Base-by-base conservation (phyloP, 2,113 vertebrate species). In the Bujurquina vittata region DNA sequence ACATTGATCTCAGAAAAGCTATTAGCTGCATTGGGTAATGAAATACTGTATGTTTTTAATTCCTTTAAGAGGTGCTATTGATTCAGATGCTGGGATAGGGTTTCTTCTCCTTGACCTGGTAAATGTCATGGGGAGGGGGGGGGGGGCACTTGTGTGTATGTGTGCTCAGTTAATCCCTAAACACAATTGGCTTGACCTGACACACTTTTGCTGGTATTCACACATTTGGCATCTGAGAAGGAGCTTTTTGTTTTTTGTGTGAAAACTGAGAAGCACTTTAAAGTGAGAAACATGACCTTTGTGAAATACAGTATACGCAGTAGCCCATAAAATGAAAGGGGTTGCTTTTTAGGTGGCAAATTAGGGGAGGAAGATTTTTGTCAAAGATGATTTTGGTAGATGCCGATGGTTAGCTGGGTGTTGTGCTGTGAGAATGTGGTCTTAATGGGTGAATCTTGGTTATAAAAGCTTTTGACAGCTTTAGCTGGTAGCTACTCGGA, bases 181-280 rank as follows among this genome's bases (percentile, higher is more conserved):
- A 65, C 79, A 69, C 46, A 52, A 84, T 31, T 83, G 79, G 58
- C 80, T 77, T 87, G 86, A 94, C 91, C 82, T 81, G 85, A 85
- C 89, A 89, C 79, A 72, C 75, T 72, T 65, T 81, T 31, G 37
- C 61, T 59, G 76, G 46, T 83, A 73, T 83, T 79, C 85, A 61
- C 22, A 46, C 77, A 0, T 84, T 52, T 35, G 29, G 58, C 65
- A 88, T 83, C 74, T 56, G 75, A 91, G 85, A 87, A 55, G 40
- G 77, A 54, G 67, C 81, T 80, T 87, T 94, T 37, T 88, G 83
- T 86, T 88, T 79, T 88, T 22, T 14, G n/a, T 9, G 54, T 76
- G 79, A 74, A 82, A 87, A 80, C 35, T 18, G 73, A 83, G 83
- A 89, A 79, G 20, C 58, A 29, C 75, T 86, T 77, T 46, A 67